phyloP scores from a whole-genome alignment of 2,888 invertebrate genomes.

The Trachelus stipa region DNA sequence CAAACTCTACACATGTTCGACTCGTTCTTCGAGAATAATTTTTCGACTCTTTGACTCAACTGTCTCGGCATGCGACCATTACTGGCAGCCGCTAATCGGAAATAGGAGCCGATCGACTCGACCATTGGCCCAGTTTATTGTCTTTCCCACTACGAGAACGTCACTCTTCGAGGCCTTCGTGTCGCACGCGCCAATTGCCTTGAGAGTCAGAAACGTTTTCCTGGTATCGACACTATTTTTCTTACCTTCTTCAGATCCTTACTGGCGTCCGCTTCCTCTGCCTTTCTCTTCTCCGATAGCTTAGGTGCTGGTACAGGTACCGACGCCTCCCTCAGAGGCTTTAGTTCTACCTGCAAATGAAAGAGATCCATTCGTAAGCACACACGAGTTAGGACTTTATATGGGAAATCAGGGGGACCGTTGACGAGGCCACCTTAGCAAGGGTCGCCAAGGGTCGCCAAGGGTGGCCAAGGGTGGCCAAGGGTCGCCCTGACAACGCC shows the following conservation, averaged over 20 bases:
- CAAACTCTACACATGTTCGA: too few species aligned
- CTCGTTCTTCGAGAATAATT: not conserved
- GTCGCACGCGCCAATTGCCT: not conserved
- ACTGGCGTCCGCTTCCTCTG: conserved; percentile 83
- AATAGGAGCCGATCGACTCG: conserved; percentile 17
- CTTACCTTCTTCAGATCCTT: conserved; percentile 89
- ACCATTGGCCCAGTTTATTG: conserved; percentile 1
- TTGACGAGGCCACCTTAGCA: conserved; percentile 18
- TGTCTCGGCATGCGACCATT: conserved; percentile 12
- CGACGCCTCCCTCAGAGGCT: conserved; percentile 60
- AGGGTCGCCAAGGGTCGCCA: conserved; percentile 58
- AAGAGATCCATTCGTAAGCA: not conserved
- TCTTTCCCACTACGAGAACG: not conserved
- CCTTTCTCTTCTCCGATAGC: conserved; percentile 82
- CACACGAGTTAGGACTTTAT: not conserved
- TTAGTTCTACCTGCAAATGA: conserved; percentile 60
- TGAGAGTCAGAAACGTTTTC: not conserved
- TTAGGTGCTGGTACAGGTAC: conserved; percentile 60
- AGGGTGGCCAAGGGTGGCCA: conserved; percentile 23
- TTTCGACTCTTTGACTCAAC: not conserved
- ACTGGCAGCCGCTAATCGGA: conserved; percentile 22
- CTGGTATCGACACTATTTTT: not conserved
- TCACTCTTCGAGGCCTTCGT: not conserved
- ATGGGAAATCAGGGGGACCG: not conserved
- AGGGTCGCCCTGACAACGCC: conserved; percentile 65